Evolutionary conservation across 2,797 vertebrate species (phyloP).

Genomic region (Limnodromus scolopaceus): DNA sequence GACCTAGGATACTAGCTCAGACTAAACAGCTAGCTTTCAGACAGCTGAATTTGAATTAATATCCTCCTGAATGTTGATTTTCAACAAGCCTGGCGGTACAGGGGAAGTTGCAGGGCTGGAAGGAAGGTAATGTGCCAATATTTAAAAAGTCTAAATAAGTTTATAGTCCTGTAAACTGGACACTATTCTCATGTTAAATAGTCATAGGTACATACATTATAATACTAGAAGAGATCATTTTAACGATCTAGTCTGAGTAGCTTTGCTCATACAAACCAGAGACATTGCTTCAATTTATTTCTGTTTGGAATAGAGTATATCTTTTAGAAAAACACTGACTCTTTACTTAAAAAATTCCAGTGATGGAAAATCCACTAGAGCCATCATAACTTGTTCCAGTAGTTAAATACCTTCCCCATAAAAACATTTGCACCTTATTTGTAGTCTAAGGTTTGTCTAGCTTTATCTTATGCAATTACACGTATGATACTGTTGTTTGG

Average conservation of each 20-base stretch:
- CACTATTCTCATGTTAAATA: not conserved
- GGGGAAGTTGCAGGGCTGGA: conserved; percentile 10
- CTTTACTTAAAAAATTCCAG: conserved; percentile 65
- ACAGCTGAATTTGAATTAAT: conserved; percentile 52
- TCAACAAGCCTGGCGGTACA: not conserved
- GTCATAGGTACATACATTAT: not conserved
- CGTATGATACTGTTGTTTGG: not conserved
- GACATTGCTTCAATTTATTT: conserved; percentile 52
- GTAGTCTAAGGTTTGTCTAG: conserved; percentile 20
- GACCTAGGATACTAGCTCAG: conserved; percentile 5
- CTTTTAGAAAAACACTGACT: conserved; percentile 69
- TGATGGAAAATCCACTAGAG: conserved; percentile 36
- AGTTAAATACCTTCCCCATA: conserved; percentile 63
- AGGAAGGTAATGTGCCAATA: not conserved
- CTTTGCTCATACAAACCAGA: conserved; percentile 29
- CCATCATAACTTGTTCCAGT: conserved; percentile 56
- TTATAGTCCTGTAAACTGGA: not conserved
- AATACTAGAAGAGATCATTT: not conserved
- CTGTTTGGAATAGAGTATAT: conserved; percentile 58
- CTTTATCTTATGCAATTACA: not conserved
- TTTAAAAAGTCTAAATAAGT: not conserved
- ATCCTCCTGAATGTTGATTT: conserved; percentile 47
- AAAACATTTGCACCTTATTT: conserved; percentile 60
- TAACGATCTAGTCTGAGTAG: not conserved
- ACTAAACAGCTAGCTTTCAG: conserved; percentile 53